Conservation (phyloP, 2,797 vertebrate genomes). For the Myotis myotis region DNA sequence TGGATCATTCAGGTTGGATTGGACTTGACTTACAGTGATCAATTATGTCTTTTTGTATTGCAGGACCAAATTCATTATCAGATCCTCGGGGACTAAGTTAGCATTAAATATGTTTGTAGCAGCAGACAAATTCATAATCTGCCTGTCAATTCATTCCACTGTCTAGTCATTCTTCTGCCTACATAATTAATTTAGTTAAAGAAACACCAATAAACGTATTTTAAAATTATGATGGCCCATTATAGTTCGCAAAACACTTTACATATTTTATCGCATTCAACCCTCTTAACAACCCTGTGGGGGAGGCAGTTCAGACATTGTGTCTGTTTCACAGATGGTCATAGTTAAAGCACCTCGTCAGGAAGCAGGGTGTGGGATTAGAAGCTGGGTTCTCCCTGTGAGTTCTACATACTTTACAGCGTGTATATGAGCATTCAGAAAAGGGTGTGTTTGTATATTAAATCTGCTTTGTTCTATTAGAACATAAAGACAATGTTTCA, state of each 20-base stretch:
- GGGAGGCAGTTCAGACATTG: background rate
- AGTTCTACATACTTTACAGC: background rate
- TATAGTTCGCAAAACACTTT: background rate
- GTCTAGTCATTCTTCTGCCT: conserved; percentile 3
- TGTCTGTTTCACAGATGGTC: background rate
- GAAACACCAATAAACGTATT: conserved; percentile 32
- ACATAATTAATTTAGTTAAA: conserved; percentile 30
- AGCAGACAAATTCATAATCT: conserved; percentile 56
- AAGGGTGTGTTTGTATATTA: background rate
- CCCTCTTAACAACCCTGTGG: background rate
- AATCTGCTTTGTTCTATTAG: conserved; percentile 11
- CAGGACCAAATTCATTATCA: conserved; percentile 68
- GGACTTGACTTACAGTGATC: conserved; percentile 67
- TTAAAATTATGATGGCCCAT: background rate
- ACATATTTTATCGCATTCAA: background rate
- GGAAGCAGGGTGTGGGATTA: background rate
- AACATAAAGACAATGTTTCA: background rate
- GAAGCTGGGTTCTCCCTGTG: background rate
- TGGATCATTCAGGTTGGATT: conserved; percentile 54
- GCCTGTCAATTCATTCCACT: conserved; percentile 25
- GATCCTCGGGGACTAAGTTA: conserved; percentile 48
- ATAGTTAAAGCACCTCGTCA: background rate
- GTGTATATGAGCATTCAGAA: background rate
- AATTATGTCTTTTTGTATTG: conserved; percentile 68
- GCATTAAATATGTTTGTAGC: conserved; percentile 60